phyloP scores from a whole-genome alignment of 2,888 invertebrate species.

The Drosophila gaucha region DNA sequence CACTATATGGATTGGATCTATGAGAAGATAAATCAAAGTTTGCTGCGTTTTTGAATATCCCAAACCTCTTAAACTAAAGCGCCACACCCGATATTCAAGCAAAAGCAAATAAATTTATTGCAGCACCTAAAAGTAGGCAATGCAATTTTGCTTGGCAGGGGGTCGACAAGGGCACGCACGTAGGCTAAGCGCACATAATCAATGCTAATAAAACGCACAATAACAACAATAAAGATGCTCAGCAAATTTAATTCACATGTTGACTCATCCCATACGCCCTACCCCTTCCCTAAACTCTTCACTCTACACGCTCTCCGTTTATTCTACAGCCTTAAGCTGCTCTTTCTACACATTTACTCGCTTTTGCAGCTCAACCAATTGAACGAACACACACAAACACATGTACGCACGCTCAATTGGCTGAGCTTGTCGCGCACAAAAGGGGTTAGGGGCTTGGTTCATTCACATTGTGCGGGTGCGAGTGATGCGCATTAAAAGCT shows the following conservation, averaged over 20 bases:
- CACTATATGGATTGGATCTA: slow-evolving; percentile 89
- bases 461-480: slow-evolving; percentile 63
- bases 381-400: slow-evolving; percentile 15
- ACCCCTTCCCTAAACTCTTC: not conserved
- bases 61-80: not conserved
- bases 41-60: slow-evolving; percentile 35
- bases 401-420: slow-evolving; percentile 56
- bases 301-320: not conserved
- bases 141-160: not conserved
- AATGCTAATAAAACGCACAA: slow-evolving; percentile 72
- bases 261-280: slow-evolving; percentile 34
- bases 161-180: not conserved
- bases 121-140: slow-evolving; percentile 31
- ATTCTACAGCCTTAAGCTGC: not conserved
- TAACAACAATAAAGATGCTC: slow-evolving; percentile 28
- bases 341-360: slow-evolving; percentile 14
- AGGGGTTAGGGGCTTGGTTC: slow-evolving; percentile 12
- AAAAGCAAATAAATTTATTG: not conserved
- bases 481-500: slow-evolving; percentile 56
- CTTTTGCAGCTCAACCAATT: slow-evolving; percentile 48
- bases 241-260: slow-evolving; percentile 68
- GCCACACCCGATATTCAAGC: not conserved
- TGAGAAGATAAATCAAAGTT: slow-evolving; percentile 85
- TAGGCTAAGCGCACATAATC: slow-evolving; percentile 62
- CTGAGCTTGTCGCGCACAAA: slow-evolving; percentile 9